A percentile compares a stretch with the other conserved stretches of the same genome.
Conservation (phyloP, 2,797 vertebrate genomes). For the Acestrorhynchus altus region DNA sequence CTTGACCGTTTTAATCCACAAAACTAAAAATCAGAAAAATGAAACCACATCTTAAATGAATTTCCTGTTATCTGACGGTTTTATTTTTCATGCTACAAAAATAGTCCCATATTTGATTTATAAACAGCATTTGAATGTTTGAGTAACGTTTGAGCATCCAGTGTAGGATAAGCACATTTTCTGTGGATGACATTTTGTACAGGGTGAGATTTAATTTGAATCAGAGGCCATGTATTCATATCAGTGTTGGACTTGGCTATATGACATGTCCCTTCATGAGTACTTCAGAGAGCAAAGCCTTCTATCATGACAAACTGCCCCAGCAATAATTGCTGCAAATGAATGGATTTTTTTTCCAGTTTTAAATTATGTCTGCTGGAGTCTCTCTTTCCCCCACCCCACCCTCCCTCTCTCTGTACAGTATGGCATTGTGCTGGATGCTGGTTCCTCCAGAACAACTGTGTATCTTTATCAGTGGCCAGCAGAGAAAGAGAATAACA, state of each 20-base stretch:
- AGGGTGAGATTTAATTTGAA: no score
- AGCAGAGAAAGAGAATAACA: constrained; percentile 92
- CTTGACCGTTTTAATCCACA: no score
- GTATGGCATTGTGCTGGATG: constrained; percentile 95
- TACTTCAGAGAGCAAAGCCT: neutral
- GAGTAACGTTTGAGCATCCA: no score
- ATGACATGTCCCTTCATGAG: constrained; percentile 26
- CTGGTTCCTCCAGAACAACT: constrained; percentile 91
- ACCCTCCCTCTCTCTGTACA: constrained; percentile 61
- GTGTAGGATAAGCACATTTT: no score
- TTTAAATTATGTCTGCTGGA: neutral
- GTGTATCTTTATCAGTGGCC: constrained; percentile 94
- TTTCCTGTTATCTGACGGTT: no score
- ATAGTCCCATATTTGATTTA: no score
- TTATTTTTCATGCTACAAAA: no score
- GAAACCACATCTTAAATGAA: no score
- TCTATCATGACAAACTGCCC: neutral
- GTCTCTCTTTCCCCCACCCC: constrained; percentile 9
- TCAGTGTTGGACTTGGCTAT: constrained; percentile 27
- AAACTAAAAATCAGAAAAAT: no score
- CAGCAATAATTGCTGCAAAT: neutral
- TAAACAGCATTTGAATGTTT: no score
- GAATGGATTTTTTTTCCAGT: constrained; percentile 23
- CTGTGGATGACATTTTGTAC: no score
- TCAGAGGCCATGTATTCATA: neutral